These are phyloP conservation scores for Tamias sibiricus DNA, from an alignment of 2,113 vertebrate species.

Conservation along the genomic window DNA sequence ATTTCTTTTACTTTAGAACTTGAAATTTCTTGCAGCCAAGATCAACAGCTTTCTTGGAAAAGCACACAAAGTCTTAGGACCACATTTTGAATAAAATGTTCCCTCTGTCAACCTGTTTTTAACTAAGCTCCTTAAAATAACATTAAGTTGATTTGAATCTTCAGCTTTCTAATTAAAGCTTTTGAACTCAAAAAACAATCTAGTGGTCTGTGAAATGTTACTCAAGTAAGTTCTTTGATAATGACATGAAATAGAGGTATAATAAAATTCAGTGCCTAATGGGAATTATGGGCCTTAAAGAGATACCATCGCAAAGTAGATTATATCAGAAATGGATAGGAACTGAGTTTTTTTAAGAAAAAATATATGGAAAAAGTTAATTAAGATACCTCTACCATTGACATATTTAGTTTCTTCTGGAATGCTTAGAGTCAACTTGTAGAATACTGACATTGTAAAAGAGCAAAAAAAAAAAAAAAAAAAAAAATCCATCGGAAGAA, in stretches of 20 bases:
- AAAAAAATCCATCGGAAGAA: neutral
- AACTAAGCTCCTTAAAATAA: conserved; percentile 61
- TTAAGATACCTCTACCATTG: neutral
- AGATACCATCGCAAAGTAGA: neutral
- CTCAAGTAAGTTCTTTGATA: neutral
- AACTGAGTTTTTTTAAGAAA: neutral
- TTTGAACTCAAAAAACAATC: conserved; percentile 7
- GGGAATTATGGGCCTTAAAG: neutral
- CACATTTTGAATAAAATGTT: conserved; percentile 63
- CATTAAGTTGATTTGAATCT: conserved; percentile 37
- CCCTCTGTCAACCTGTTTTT: conserved; percentile 50
- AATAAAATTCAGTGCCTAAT: neutral
- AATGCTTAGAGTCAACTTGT: neutral
- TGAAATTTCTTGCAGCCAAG: conserved; percentile 43
- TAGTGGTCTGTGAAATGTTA: neutral
- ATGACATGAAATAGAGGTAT: neutral
- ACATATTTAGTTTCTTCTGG: neutral
- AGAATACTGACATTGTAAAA: neutral
- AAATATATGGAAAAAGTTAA: neutral
- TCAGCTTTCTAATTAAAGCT: conserved; percentile 43
- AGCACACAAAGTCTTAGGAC: conserved; percentile 43
- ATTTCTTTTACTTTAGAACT: neutral
- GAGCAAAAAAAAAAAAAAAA: neutral
- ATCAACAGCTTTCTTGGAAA: conserved; percentile 66
- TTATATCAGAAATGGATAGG: neutral